Conservation (phyloP, 2,888 invertebrate species). For the Trissoscelio sp. region DNA sequence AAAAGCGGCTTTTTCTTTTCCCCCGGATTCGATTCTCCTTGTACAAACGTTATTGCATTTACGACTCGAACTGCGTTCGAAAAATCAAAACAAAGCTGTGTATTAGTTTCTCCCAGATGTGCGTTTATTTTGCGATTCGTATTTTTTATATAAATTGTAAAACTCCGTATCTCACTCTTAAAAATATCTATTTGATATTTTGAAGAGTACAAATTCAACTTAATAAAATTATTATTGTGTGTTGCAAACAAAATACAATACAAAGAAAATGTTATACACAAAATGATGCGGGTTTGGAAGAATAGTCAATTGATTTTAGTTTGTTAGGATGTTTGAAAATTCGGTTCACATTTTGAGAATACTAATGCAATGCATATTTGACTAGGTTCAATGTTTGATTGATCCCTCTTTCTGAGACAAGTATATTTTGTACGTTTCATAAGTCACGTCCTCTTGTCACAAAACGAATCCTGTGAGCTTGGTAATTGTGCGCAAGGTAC, state of each 20-base stretch:
- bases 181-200: too few species aligned
- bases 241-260: slow-evolving; percentile 7
- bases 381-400: slow-evolving; percentile 24
- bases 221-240: slow-evolving; percentile 27
- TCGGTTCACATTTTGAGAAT: neutral
- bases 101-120: slow-evolving; percentile 32
- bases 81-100: slow-evolving; percentile 40
- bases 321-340: too few species aligned
- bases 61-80: slow-evolving; percentile 38
- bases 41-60: slow-evolving; percentile 57
- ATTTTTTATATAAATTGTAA: slow-evolving; percentile 37
- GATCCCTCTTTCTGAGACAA: slow-evolving; percentile 1
- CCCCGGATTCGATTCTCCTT: slow-evolving; percentile 25
- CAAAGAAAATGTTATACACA: slow-evolving; percentile 3
- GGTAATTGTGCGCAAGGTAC: slow-evolving; percentile 17
- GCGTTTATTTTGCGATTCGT: slow-evolving; percentile 50
- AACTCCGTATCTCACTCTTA: too few species aligned
- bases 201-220: slow-evolving; percentile 22
- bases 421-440: slow-evolving; percentile 46
- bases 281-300: slow-evolving; percentile 6
- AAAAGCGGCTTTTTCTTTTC: slow-evolving; percentile 3
- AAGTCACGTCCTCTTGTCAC: slow-evolving; percentile 18
- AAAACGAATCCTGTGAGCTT: slow-evolving; percentile 11
- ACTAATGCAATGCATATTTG: neutral
- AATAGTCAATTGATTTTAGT: slow-evolving; percentile 21